Percentiles rank a stretch among this genome's conserved stretches.
Conservation (phyloP, 2,888 invertebrate genomes). For the Pteria penguin region DNA sequence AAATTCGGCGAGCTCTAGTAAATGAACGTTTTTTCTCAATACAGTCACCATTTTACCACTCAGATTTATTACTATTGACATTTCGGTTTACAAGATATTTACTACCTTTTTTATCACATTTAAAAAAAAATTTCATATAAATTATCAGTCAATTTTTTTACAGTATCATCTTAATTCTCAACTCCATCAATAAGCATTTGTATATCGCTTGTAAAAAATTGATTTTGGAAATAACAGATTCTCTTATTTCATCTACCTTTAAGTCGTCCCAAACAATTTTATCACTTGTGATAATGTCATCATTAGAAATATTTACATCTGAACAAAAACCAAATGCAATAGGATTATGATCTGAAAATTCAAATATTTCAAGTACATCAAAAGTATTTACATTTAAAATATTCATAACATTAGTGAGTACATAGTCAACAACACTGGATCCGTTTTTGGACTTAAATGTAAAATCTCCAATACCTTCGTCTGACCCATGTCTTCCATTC, state of each 20-base stretch:
- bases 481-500: constrained; percentile 6
- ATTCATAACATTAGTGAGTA: neutral
- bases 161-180: neutral
- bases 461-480: neutral
- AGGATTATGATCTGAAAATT: neutral
- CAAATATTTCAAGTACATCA: neutral
- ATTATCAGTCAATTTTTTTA: neutral
- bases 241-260: neutral
- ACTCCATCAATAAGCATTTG: neutral
- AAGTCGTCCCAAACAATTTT: neutral
- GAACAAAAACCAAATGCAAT: neutral
- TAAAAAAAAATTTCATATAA: neutral
- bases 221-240: neutral
- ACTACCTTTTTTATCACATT: neutral
- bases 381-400: constrained; percentile 9
- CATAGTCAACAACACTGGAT: constrained; percentile 12
- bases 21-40: neutral
- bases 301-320: neutral
- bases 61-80: neutral
- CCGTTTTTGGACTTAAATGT: neutral
- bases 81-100: neutral
- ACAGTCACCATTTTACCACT: neutral
- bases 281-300: neutral
- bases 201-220: neutral
- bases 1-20: neutral